Percentiles rank a stretch among this genome's conserved stretches.
Evolutionary conservation across 1,140 invertebrate genomes (phyloP).

Genomic region (Pseudomyrmex cubaensis): DNA sequence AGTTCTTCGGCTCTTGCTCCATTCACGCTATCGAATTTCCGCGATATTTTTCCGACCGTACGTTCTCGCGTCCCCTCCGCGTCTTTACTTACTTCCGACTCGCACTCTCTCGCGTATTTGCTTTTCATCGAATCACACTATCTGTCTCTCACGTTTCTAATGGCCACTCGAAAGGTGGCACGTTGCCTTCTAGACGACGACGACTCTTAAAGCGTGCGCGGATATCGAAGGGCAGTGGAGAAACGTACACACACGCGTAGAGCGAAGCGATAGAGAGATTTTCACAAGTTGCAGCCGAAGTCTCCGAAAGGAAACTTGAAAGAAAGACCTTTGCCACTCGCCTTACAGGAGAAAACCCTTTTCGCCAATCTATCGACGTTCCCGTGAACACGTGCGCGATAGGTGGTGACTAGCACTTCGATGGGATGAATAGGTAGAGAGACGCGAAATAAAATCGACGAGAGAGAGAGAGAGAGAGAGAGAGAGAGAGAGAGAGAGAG

Average conservation of each 20-base stretch:
- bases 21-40: conserved; percentile 40
- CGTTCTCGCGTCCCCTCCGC: background rate
- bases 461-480: conserved; percentile 9
- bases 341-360: conserved; percentile 72
- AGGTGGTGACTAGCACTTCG: conserved; percentile 67
- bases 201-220: conserved; percentile 51
- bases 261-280: conserved; percentile 59
- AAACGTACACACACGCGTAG: conserved; percentile 56
- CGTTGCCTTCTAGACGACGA: conserved; percentile 54
- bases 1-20: conserved; percentile 9
- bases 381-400: conserved; percentile 50
- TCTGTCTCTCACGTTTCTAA: conserved; percentile 50
- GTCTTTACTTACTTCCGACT: conserved; percentile 17
- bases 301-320: conserved; percentile 49
- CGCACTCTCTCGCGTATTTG: conserved; percentile 46
- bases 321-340: conserved; percentile 63
- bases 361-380: conserved; percentile 59
- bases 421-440: conserved; percentile 65
- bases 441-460: conserved; percentile 66
- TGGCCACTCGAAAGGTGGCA: conserved; percentile 49
- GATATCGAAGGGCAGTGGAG: conserved; percentile 29
- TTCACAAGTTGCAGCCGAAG: conserved; percentile 35
- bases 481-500: conserved; percentile 14
- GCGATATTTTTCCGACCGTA: conserved; percentile 46
- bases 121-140: conserved; percentile 49